A percentile compares a stretch with the other conserved stretches of the same genome.
Conservation (phyloP, 2,797 vertebrate species). For the Amphiprion clarkii region DNA sequence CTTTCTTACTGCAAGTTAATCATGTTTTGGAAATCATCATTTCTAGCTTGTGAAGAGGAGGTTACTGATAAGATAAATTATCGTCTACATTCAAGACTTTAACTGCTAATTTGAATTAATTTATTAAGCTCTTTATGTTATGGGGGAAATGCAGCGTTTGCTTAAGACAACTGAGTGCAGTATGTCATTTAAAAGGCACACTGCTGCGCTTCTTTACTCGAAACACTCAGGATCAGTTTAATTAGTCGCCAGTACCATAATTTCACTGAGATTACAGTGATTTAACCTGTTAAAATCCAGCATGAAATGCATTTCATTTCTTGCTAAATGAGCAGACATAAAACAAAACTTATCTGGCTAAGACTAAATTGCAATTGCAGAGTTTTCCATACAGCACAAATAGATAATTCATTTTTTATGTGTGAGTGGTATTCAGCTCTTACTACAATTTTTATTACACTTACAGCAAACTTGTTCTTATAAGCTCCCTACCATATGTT, state of each 20-base stretch:
- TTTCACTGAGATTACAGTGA: slow-evolving; percentile 31
- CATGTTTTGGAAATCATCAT: background rate
- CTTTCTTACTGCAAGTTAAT: background rate
- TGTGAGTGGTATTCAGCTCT: background rate
- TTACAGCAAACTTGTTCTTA: background rate
- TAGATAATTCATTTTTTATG: slow-evolving; percentile 9
- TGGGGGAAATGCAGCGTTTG: slow-evolving; percentile 7
- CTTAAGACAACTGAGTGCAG: background rate
- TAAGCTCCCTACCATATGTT: background rate
- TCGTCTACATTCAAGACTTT: background rate
- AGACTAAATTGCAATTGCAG: slow-evolving; percentile 12
- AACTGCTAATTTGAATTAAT: slow-evolving; percentile 4
- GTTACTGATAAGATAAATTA: background rate
- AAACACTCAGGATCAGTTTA: slow-evolving; percentile 26
- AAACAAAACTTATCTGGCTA: background rate
- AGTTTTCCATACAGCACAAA: slow-evolving; percentile 18
- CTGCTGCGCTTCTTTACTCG: slow-evolving; percentile 18
- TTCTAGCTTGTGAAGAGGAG: background rate
- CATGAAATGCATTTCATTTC: slow-evolving; percentile 27
- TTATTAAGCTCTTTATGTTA: background rate
- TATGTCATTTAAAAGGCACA: slow-evolving; percentile 4
- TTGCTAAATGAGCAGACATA: slow-evolving; percentile 17
- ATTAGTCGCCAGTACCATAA: slow-evolving; percentile 29
- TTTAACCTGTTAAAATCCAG: slow-evolving; percentile 24
- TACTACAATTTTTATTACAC: background rate